Conservation (phyloP, 2,797 vertebrate genomes). For the Artibeus lituratus region DNA sequence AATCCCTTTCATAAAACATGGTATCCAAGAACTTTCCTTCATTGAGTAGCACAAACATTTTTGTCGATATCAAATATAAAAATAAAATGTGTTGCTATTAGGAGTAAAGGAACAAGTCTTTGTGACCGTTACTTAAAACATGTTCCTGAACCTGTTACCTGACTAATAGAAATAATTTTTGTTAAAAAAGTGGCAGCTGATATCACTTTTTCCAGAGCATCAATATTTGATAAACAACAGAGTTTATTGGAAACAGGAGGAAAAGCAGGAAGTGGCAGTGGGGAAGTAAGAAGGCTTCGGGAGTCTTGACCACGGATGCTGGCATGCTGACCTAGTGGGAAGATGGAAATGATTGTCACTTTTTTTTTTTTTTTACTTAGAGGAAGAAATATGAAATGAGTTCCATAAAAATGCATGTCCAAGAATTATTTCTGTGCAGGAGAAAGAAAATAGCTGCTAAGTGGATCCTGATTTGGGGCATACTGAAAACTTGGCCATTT, state of each 20-base stretch:
- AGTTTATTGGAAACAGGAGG: slow-evolving; percentile 27
- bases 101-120: not conserved
- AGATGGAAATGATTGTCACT: slow-evolving; percentile 68
- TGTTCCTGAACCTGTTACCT: slow-evolving; percentile 12
- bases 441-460: slow-evolving; percentile 60
- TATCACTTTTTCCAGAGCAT: not conserved
- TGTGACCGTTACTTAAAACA: not conserved
- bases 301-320: slow-evolving; percentile 46
- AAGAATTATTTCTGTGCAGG: slow-evolving; percentile 62
- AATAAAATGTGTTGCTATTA: not conserved
- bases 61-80: not conserved
- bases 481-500: slow-evolving; percentile 45
- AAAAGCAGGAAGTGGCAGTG: not conserved
- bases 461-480: slow-evolving; percentile 15
- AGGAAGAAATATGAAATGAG: slow-evolving; percentile 73
- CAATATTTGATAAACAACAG: not conserved
- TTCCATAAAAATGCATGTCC: slow-evolving; percentile 66
- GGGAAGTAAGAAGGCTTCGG: not conserved
- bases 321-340: slow-evolving; percentile 50
- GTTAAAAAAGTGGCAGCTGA: not conserved
- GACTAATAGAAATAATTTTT: slow-evolving; percentile 35
- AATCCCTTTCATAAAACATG: not conserved
- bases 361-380: slow-evolving; percentile 78
- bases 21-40: not conserved
- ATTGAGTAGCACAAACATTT: not conserved